These are phyloP conservation scores for Daboia siamensis DNA, from an alignment of 2,113 vertebrate species.

Conservation along the genomic window DNA sequence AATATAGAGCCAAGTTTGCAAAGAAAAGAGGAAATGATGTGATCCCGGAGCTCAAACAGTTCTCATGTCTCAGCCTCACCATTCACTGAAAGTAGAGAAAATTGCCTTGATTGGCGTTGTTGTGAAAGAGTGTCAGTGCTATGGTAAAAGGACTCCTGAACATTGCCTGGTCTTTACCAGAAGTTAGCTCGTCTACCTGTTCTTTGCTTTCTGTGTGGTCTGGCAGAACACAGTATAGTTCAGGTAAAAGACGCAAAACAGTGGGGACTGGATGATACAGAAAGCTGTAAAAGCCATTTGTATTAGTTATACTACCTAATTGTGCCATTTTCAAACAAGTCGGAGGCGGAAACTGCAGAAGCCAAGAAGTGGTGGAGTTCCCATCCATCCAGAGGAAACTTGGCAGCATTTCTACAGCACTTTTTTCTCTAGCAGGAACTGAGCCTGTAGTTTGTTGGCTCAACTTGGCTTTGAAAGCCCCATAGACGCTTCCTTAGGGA, in stretches of 20 bases:
- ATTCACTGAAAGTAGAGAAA: neutral
- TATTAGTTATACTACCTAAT: neutral
- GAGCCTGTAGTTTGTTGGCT: neutral
- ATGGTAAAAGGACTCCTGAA: neutral
- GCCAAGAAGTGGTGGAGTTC: neutral
- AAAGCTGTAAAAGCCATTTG: neutral
- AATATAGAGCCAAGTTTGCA: neutral
- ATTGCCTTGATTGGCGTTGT: neutral
- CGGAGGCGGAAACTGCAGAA: neutral
- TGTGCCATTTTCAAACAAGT: neutral
- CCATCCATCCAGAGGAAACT: neutral
- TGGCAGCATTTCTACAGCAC: neutral
- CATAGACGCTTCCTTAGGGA: neutral
- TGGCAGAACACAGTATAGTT: neutral
- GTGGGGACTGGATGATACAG: neutral
- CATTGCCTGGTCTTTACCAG: neutral
- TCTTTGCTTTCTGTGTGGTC: neutral
- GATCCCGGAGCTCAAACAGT: neutral
- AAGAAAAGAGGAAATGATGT: neutral
- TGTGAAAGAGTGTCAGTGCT: neutral
- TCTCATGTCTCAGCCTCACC: neutral
- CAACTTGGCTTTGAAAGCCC: neutral
- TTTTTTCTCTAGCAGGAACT: neutral
- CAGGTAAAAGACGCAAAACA: neutral
- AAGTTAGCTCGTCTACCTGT: no score